Conservation (phyloP, 2,888 invertebrate species). For the Dinocampus coccinellae region DNA sequence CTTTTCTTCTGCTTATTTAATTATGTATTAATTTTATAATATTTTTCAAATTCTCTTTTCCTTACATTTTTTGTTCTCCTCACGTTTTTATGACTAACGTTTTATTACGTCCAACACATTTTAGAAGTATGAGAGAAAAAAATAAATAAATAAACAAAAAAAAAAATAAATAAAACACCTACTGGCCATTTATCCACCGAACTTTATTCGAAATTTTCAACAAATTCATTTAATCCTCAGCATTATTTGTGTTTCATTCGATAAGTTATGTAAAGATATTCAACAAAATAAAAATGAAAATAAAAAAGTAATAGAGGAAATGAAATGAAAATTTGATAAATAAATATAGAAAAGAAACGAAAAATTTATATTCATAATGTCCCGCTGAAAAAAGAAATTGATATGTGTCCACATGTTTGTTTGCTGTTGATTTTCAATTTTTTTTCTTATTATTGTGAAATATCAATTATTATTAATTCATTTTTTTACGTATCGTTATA, state of each 20-base stretch:
- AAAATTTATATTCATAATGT: conserved; percentile 1
- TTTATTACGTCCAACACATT: conserved; percentile 13
- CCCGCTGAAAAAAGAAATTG: conserved; percentile 19
- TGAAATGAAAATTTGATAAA: no score
- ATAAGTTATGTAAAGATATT: background rate
- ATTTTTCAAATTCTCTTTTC: no score
- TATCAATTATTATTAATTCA: background rate
- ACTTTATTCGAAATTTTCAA: background rate
- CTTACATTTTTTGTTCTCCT: background rate
- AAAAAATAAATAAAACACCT: conserved; percentile 13
- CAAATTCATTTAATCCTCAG: conserved; percentile 15
- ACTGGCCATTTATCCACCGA: conserved; percentile 20
- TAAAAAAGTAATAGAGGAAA: background rate
- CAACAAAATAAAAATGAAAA: background rate
- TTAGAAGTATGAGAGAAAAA: no score
- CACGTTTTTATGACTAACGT: background rate
- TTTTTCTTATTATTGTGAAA: background rate
- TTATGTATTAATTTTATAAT: no score
- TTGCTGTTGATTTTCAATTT: background rate
- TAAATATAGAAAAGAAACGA: conserved; percentile 1
- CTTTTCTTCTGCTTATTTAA: no score
- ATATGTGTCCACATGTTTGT: conserved; percentile 31
- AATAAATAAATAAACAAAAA: no score
- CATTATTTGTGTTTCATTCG: background rate
- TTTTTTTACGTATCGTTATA: background rate